Evolutionary conservation across 2,888 invertebrate species (phyloP), one percentile per base, ranked within the genome.

Genomic region (Acronicta leporina): DNA sequence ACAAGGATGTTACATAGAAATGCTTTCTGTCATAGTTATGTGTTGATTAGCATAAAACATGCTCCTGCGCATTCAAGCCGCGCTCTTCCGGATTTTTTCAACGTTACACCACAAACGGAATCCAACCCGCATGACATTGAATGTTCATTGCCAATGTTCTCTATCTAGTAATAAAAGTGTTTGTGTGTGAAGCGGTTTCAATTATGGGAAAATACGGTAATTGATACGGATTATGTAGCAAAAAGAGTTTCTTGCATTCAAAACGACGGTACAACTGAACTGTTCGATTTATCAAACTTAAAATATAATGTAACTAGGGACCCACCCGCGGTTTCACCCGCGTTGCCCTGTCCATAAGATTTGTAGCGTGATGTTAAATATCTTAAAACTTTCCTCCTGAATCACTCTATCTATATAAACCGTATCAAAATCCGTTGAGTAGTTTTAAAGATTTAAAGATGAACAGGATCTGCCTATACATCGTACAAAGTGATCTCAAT

Each of bases 21-120:
- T 88, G 92, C 92, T 92, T 91, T 92, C 92, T 88, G 91, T 83
- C 82, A 84, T 81, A 83, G 78, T 79, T 80, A 84, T 85, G 80
- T 68, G 45, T 62, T 83, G 85, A 92, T 93, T 93, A 87, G 75
- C 92, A 93, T 93, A 90, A 82, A 82, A 92, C 92, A 92, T 82
- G 87, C 82, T 77, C 82, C 62, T 72, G 82, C 83, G 77, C 83
- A 84, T 80, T 78, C 73, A 65, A 66, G 72, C 65, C 67, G 74
- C 69, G 56, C 60, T 82, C 87, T 90, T 90, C 90, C 90, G 89
- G 86, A 89, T 89, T 89, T 89, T 89, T 88, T 85, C 80, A 80
- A 77, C 77, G 73, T 81, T 77, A 83, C 74, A 70, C 74, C 64
- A 73, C 70, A 62, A 66, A 67, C 68, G 84, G 87, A 81, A 87